Percentiles rank a stretch among this genome's conserved stretches.
Conservation (phyloP, 2,888 invertebrate species). For the Perizoma affinitatum region DNA sequence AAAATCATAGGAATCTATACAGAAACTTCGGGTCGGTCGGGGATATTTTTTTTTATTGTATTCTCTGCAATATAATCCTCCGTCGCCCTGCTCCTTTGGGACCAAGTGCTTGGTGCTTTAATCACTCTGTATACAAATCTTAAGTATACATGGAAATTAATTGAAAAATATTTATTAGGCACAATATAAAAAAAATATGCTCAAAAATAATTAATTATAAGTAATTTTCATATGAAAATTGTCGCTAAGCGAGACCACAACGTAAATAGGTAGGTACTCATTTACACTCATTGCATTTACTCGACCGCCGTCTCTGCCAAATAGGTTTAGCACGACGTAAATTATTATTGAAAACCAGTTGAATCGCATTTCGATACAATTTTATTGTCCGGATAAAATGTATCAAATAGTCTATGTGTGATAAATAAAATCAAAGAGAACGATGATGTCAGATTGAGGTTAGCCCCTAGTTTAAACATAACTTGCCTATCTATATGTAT, state of each 20-base stretch:
- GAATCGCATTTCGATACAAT: constrained; percentile 28
- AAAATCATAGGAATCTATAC: too few relatives aligned
- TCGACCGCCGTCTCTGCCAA: constrained; percentile 2
- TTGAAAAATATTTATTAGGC: too few relatives aligned
- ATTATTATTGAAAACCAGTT: constrained; percentile 27
- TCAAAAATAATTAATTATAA: too few relatives aligned
- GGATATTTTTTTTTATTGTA: too few relatives aligned
- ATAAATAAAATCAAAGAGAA: constrained; percentile 30
- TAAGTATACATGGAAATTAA: too few relatives aligned
- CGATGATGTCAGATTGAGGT: constrained; percentile 31
- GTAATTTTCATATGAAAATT: too few relatives aligned
- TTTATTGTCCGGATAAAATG: constrained; percentile 31
- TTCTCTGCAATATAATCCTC: too few relatives aligned
- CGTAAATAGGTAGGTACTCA: neutral
- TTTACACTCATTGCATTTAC: neutral
- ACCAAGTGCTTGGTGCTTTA: too few relatives aligned
- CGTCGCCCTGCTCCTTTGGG: too few relatives aligned
- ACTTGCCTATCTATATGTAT: neutral
- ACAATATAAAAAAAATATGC: too few relatives aligned
- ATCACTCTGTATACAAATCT: too few relatives aligned
- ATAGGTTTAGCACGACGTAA: constrained; percentile 4
- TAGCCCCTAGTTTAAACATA: constrained; percentile 13
- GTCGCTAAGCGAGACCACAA: neutral
- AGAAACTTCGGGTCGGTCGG: too few relatives aligned
- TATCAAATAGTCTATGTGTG: constrained; percentile 33